These are phyloP conservation scores for Vesta saturnalis DNA, from an alignment of 2,888 invertebrate species.

Conservation along the genomic window DNA sequence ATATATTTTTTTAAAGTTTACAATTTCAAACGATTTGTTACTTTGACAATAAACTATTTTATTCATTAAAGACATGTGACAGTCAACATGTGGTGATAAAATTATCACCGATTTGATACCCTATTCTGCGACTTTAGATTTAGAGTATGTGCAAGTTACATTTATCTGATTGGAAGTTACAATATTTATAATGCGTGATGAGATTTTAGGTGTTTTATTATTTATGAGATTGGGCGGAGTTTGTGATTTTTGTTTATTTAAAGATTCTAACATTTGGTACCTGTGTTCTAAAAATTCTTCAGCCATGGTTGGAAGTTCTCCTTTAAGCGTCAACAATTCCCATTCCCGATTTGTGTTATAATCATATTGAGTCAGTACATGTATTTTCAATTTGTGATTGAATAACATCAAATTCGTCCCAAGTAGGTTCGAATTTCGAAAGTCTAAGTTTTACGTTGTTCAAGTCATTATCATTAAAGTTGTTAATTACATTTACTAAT, in stretches of 20 bases:
- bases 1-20: too few relatives aligned
- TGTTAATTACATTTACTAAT: not conserved
- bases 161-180: not conserved
- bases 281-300: not conserved
- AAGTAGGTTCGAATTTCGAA: not conserved
- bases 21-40: too few relatives aligned
- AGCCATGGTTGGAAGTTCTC: not conserved
- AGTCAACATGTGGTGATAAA: too few relatives aligned
- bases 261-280: not conserved
- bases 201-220: not conserved
- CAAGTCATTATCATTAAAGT: not conserved
- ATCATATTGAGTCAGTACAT: not conserved
- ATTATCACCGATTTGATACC: too few relatives aligned
- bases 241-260: not conserved
- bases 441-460: not conserved
- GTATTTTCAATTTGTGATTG: not conserved
- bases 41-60: too few relatives aligned
- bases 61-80: too few relatives aligned
- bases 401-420: not conserved
- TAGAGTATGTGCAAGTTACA: not conserved
- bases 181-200: not conserved
- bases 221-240: not conserved
- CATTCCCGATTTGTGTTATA: not conserved
- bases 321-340: not conserved
- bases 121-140: too few relatives aligned